Conservation (phyloP, 2,113 vertebrate genomes). For the Centropus unirufus region DNA sequence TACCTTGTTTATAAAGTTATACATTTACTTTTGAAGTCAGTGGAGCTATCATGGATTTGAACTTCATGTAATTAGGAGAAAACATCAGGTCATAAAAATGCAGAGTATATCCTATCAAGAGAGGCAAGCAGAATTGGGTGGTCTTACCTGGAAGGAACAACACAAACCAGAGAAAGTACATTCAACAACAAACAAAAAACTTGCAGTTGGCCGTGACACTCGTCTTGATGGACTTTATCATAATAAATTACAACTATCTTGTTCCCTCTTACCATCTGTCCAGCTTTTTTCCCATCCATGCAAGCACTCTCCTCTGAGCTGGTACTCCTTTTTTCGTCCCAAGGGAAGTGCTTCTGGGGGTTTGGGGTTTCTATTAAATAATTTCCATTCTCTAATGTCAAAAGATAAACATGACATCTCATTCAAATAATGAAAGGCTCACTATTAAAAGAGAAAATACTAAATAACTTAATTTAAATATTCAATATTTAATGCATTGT, state of each 20-base stretch:
- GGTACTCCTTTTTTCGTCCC: neutral
- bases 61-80: conserved; percentile 28
- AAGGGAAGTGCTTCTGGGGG: neutral
- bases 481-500: neutral
- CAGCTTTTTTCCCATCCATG: neutral
- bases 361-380: neutral
- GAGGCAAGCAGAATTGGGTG: neutral
- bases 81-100: conserved; percentile 19
- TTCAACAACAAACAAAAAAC: neutral
- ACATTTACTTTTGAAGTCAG: conserved; percentile 52
- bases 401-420: neutral
- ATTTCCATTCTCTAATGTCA: neutral
- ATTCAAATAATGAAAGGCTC: neutral
- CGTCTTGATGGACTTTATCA: neutral
- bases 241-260: neutral
- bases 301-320: neutral
- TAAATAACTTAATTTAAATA: neutral
- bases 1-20: conserved; percentile 47
- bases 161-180: neutral
- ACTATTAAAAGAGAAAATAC: neutral
- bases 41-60: neutral
- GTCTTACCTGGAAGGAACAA: neutral
- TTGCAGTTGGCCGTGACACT: neutral
- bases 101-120: neutral
- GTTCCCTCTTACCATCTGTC: neutral